Percentiles rank a stretch among this genome's conserved stretches.
phyloP scores from a whole-genome alignment of 2,888 invertebrate species.

The Schizotus pectinicornis region DNA sequence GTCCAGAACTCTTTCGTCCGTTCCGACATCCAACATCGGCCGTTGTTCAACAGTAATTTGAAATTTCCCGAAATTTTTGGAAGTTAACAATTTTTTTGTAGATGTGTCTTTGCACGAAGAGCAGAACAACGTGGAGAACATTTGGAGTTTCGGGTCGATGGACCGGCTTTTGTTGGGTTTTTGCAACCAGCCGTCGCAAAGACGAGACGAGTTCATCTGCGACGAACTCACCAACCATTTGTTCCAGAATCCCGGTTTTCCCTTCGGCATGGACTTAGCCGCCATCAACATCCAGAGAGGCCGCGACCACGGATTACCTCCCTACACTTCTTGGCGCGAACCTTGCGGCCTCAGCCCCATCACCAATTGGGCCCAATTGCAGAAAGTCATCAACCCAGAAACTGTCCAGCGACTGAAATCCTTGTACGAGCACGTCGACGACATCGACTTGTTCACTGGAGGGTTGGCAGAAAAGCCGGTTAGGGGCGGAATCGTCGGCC shows the following conservation, averaged over 20 bases:
- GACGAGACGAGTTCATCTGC: slow-evolving; percentile 81
- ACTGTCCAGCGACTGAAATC: slow-evolving; percentile 67
- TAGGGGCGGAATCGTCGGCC: slow-evolving; percentile 80
- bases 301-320: slow-evolving; percentile 84
- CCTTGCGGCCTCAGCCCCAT: slow-evolving; percentile 77
- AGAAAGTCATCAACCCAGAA: slow-evolving; percentile 69
- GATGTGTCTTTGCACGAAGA: slow-evolving; percentile 84
- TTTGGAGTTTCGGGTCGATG: slow-evolving; percentile 80
- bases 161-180: slow-evolving; percentile 80
- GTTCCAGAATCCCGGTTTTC: slow-evolving; percentile 74
- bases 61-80: background rate
- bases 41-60: slow-evolving; percentile 70
- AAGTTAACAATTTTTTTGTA: slow-evolving; percentile 50
- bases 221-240: slow-evolving; percentile 83
- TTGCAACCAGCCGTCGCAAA: slow-evolving; percentile 77
- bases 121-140: slow-evolving; percentile 70
- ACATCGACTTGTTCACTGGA: slow-evolving; percentile 84
- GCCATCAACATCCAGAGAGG: slow-evolving; percentile 88
- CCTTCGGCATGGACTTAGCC: slow-evolving; percentile 85
- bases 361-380: slow-evolving; percentile 72
- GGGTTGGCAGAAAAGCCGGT: slow-evolving; percentile 84
- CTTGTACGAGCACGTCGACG: slow-evolving; percentile 71
- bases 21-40: slow-evolving; percentile 72
- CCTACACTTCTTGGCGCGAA: slow-evolving; percentile 80
- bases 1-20: slow-evolving; percentile 80